These are phyloP conservation scores for Trachelus stipa DNA, from an alignment of 2,888 invertebrate species.

Conservation along the genomic window DNA sequence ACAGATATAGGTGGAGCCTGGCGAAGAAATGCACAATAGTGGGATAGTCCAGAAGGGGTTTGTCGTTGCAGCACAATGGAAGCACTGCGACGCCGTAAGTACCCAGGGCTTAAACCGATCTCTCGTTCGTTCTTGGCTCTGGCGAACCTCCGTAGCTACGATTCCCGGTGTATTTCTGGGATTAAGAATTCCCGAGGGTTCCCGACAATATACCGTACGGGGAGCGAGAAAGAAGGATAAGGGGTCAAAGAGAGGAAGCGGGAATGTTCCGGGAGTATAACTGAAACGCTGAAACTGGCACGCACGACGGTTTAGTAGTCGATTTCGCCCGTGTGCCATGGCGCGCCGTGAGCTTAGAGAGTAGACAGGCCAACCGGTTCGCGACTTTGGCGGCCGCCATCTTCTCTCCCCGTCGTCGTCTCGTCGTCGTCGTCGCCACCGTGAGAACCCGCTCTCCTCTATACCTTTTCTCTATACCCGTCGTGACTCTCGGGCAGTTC, in stretches of 20 bases:
- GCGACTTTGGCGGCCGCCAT: slow-evolving; percentile 62
- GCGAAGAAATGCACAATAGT: background rate
- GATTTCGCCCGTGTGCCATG: slow-evolving; percentile 29
- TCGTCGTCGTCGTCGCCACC: slow-evolving; percentile 42
- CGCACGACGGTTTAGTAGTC: background rate
- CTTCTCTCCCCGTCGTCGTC: slow-evolving; percentile 52
- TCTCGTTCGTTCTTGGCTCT: slow-evolving; percentile 13
- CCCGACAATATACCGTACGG: background rate
- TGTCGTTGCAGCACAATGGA: slow-evolving; percentile 53
- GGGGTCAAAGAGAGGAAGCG: background rate
- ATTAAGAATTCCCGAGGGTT: slow-evolving; percentile 37
- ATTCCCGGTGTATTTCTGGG: slow-evolving; percentile 36
- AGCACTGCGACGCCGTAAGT: slow-evolving; percentile 54
- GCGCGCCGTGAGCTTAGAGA: slow-evolving; percentile 52
- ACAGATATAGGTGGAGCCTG: background rate
- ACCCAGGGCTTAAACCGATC: slow-evolving; percentile 41
- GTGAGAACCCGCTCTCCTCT: slow-evolving; percentile 53
- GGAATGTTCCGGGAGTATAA: background rate
- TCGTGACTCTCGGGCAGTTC: slow-evolving; percentile 31
- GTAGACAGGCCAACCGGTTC: slow-evolving; percentile 62
- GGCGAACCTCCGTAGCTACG: background rate
- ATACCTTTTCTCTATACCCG: slow-evolving; percentile 29
- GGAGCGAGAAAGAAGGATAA: background rate
- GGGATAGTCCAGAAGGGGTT: slow-evolving; percentile 28
- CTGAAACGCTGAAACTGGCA: background rate